phyloP scores from a whole-genome alignment of 2,797 vertebrate genomes.

The Staurois parvus region DNA sequence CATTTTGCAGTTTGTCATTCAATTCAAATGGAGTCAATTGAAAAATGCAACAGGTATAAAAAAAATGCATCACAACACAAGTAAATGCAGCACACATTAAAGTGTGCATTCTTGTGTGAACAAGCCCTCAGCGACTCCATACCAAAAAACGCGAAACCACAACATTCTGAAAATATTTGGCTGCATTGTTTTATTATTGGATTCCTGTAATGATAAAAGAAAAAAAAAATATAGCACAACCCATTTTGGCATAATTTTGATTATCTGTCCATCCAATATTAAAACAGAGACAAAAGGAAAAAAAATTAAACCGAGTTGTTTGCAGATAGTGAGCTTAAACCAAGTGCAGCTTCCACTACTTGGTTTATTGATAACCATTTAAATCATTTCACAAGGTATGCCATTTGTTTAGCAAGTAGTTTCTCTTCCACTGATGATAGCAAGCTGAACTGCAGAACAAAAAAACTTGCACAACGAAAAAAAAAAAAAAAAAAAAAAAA shows the following conservation, averaged over 20 bases:
- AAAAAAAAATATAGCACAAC: conserved; percentile 44
- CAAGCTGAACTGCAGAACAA: neutral
- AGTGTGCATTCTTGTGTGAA: neutral
- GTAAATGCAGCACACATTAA: neutral
- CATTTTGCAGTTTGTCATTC: neutral
- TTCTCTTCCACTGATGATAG: conserved; percentile 13
- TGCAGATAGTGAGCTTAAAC: conserved; percentile 1
- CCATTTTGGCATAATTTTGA: conserved; percentile 44
- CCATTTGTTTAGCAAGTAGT: neutral
- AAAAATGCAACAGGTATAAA: neutral
- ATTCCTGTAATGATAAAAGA: conserved; percentile 53
- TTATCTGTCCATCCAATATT: conserved; percentile 35
- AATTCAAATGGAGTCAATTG: neutral
- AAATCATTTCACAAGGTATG: neutral
- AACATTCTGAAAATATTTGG: conserved; percentile 22
- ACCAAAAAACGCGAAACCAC: neutral
- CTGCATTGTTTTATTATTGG: conserved; percentile 56
- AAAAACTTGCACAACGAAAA: conserved; percentile 9
- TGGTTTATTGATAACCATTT: conserved; percentile 10
- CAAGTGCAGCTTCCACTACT: conserved; percentile 45
- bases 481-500: conserved; percentile 9
- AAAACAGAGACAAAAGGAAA: neutral
- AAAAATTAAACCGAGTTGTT: conserved; percentile 9
- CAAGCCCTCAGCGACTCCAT: neutral
- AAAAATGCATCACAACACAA: neutral